Conservation (phyloP, 2,888 invertebrate genomes). For the Catocala fraxini region DNA sequence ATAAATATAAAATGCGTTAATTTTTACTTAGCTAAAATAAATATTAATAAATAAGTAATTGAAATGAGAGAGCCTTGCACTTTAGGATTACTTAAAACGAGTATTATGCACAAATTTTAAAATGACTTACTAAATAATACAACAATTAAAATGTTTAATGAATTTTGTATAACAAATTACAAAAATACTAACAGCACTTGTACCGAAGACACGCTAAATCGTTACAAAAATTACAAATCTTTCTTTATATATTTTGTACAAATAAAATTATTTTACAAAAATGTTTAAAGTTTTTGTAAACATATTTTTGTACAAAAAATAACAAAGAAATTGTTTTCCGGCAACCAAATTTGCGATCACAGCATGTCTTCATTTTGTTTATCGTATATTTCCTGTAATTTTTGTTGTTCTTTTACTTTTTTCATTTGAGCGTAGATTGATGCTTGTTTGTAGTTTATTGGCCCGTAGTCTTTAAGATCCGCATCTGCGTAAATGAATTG, state of each 20-base stretch:
- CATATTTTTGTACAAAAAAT: constrained; percentile 10
- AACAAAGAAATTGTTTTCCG: constrained; percentile 15
- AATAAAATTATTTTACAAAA: constrained; percentile 10
- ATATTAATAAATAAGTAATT: neutral
- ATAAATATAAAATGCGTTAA: neutral
- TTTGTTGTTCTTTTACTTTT: constrained; percentile 87
- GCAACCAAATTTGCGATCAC: constrained; percentile 56
- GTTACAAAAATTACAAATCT: constrained; percentile 7
- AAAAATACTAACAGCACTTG: constrained; percentile 13
- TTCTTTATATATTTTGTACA: neutral
- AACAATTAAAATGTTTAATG: neutral
- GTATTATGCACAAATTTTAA: neutral
- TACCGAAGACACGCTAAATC: constrained; percentile 5
- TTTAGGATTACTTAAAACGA: neutral
- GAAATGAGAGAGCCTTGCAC: neutral
- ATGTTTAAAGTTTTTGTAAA: too few relatives aligned
- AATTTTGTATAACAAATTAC: constrained; percentile 2
- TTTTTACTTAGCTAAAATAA: neutral
- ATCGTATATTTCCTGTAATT: constrained; percentile 79
- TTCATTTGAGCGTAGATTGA: constrained; percentile 93
- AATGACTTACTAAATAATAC: constrained; percentile 1
- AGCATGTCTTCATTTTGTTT: constrained; percentile 78
- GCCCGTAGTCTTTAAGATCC: constrained; percentile 96
- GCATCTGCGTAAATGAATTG: constrained; percentile 95
- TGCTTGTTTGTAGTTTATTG: constrained; percentile 96